These are phyloP conservation scores for Brenthis ino DNA, from an alignment of 2,888 invertebrate genomes.

Conservation along the genomic window DNA sequence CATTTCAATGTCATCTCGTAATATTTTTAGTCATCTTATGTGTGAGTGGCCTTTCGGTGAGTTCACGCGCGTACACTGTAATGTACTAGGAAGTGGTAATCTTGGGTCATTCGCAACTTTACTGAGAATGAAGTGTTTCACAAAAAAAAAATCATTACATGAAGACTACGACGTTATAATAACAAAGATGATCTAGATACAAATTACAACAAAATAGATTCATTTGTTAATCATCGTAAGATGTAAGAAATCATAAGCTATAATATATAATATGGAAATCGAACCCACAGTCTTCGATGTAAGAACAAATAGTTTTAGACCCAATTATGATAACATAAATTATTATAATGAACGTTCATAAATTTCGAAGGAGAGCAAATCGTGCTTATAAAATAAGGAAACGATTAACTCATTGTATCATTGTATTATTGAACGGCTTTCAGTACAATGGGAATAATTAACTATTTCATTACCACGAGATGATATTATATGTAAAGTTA, in stretches of 20 bases:
- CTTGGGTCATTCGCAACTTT: conserved; percentile 64
- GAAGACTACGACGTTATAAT: too few relatives aligned
- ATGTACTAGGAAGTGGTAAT: conserved; percentile 66
- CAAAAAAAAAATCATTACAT: neutral
- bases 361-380: conserved; percentile 40
- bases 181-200: too few relatives aligned
- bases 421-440: conserved; percentile 57
- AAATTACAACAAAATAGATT: too few relatives aligned
- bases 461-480: conserved; percentile 57
- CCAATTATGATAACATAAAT: conserved; percentile 36
- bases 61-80: conserved; percentile 42
- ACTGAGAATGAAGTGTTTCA: conserved; percentile 38
- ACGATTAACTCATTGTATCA: conserved; percentile 59
- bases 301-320: neutral
- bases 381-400: conserved; percentile 47
- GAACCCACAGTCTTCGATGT: neutral
- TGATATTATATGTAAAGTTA: conserved; percentile 47
- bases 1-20: conserved; percentile 81
- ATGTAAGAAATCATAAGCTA: too few relatives aligned
- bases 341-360: conserved; percentile 25
- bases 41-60: conserved; percentile 66
- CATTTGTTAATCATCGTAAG: too few relatives aligned
- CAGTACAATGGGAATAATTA: conserved; percentile 63
- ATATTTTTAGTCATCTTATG: conserved; percentile 77
- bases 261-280: too few relatives aligned